phyloP scores from a whole-genome alignment of 2,797 vertebrate species.

The Gadopsis bispinosus region DNA sequence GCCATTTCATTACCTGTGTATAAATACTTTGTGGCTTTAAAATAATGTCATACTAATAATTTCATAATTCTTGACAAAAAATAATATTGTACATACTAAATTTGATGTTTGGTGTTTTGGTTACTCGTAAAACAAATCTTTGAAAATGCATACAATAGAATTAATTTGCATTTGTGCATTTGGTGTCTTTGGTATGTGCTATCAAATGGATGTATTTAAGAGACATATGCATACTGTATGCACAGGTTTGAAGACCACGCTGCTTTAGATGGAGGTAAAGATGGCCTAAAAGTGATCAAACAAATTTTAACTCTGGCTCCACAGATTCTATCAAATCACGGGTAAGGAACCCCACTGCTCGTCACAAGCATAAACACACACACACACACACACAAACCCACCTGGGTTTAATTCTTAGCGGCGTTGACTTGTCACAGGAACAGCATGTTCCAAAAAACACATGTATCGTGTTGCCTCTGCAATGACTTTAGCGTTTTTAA shows the following conservation, averaged over 20 bases:
- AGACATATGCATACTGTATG: slow-evolving; percentile 5
- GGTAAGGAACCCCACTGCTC: slow-evolving; percentile 81
- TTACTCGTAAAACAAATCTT: neutral
- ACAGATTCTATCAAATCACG: slow-evolving; percentile 85
- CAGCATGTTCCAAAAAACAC: slow-evolving; percentile 68
- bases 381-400: slow-evolving; percentile 34
- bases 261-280: slow-evolving; percentile 92
- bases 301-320: slow-evolving; percentile 88
- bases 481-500: slow-evolving; percentile 65
- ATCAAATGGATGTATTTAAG: neutral
- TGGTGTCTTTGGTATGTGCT: neutral
- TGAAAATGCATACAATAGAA: neutral
- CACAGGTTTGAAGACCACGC: slow-evolving; percentile 91
- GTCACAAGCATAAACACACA: slow-evolving; percentile 1
- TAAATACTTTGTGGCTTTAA: neutral
- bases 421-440: slow-evolving; percentile 61
- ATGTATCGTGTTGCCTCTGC: slow-evolving; percentile 69
- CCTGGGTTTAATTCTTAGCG: slow-evolving; percentile 73
- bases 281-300: slow-evolving; percentile 90
- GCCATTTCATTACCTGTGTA: neutral
- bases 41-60: neutral
- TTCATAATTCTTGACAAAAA: neutral
- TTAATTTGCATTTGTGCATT: neutral
- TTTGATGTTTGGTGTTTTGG: neutral
- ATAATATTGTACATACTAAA: neutral